These are phyloP conservation scores for Enteromius argenteus DNA, from an alignment of 2,797 vertebrate species.

Conservation along the genomic window DNA sequence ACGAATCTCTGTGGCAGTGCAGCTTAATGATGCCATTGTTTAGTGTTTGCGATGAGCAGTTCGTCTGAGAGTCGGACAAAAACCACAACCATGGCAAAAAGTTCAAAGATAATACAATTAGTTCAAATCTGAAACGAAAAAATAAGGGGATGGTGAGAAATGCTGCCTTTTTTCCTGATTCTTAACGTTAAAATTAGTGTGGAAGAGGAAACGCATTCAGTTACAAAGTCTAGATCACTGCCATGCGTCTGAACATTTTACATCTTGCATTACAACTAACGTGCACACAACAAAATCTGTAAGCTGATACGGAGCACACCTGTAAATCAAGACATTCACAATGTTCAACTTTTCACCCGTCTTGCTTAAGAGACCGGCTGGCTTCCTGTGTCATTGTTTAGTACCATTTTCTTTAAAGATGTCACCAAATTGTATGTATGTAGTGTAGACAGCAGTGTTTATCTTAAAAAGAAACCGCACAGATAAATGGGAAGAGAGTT, in stretches of 20 bases:
- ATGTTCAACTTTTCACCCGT: conserved; percentile 13
- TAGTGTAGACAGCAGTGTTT: not conserved
- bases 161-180: not conserved
- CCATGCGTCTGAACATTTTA: conserved; percentile 54
- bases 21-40: conserved; percentile 70
- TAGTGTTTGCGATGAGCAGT: conserved; percentile 62
- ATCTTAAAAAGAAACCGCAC: not conserved
- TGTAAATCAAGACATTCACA: conserved; percentile 6
- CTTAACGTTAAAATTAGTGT: not conserved
- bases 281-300: conserved; percentile 68
- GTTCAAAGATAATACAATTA: no score
- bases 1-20: conserved; percentile 67
- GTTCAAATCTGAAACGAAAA: not conserved
- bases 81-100: not conserved
- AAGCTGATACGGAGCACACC: conserved; percentile 70
- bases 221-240: conserved; percentile 65
- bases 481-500: conserved; percentile 22
- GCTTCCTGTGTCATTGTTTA: not conserved
- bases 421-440: not conserved
- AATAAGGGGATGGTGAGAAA: not conserved
- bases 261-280: conserved; percentile 69
- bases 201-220: conserved; percentile 53
- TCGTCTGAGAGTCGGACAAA: conserved; percentile 52
- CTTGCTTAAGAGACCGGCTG: not conserved
- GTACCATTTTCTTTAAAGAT: not conserved